phyloP scores from a whole-genome alignment of 2,888 invertebrate species.

The Lapara coniferarum region DNA sequence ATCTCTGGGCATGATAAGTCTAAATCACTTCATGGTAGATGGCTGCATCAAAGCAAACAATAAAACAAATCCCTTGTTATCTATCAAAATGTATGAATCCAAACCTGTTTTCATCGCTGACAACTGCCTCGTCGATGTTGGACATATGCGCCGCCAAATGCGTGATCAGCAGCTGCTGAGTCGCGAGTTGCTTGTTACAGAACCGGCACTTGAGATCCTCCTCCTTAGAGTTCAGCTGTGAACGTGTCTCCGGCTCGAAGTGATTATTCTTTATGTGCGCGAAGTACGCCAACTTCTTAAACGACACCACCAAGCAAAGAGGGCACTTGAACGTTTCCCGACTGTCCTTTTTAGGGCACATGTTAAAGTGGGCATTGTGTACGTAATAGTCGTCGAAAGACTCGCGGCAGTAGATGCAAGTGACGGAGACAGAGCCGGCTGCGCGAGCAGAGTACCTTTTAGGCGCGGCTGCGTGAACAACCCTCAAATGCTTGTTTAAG shows the following conservation, averaged over 20 bases:
- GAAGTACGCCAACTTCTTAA: conserved; percentile 57
- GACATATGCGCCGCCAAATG: conserved; percentile 76
- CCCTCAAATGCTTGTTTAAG: conserved; percentile 69
- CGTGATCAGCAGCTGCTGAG: conserved; percentile 66
- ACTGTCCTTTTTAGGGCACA: conserved; percentile 56
- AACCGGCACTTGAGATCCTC: conserved; percentile 63
- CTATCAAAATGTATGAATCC: conserved; percentile 57
- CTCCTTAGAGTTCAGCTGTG: conserved; percentile 33
- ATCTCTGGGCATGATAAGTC: background rate
- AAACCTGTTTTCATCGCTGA: conserved; percentile 43
- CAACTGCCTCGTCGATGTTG: conserved; percentile 51
- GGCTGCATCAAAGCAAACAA: background rate
- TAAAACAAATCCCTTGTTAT: background rate
- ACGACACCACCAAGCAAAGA: conserved; percentile 57
- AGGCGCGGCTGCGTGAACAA: conserved; percentile 67
- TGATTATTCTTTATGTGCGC: conserved; percentile 64
- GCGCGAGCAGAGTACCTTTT: conserved; percentile 45
- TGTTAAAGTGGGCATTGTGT: conserved; percentile 61
- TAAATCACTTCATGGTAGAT: background rate
- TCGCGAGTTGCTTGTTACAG: conserved; percentile 63
- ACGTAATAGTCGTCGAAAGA: conserved; percentile 62
- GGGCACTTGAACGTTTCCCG: conserved; percentile 56
- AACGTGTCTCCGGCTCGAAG: conserved; percentile 48
- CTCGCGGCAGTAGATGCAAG: conserved; percentile 66
- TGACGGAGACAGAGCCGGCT: conserved; percentile 47